Percentiles rank a stretch among this genome's conserved stretches.
Conservation (phyloP, 1,140 invertebrate species). For the Nasonia vitripennis region DNA sequence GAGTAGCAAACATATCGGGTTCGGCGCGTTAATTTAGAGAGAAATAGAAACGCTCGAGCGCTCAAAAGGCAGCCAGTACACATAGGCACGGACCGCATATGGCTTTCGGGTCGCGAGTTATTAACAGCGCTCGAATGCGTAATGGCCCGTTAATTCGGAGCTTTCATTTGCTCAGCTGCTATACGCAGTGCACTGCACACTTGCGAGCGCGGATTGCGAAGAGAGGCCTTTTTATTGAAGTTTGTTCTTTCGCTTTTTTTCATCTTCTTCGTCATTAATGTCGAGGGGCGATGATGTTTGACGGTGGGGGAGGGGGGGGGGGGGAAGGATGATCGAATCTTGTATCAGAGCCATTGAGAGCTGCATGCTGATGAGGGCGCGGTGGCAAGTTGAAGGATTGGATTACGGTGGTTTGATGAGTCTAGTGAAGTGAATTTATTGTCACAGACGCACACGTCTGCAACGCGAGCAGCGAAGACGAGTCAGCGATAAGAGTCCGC, state of each 20-base stretch:
- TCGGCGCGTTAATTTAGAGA: constrained; percentile 19
- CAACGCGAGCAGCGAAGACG: too few relatives aligned
- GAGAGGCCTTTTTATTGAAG: background rate
- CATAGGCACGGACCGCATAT: constrained; percentile 21
- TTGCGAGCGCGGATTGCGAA: constrained; percentile 38
- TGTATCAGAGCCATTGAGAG: background rate
- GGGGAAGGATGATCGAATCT: constrained; percentile 8
- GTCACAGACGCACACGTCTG: too few relatives aligned
- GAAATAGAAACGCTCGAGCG: background rate
- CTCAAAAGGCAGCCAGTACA: constrained; percentile 23
- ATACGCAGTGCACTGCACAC: constrained; percentile 45
- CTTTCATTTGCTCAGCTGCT: constrained; percentile 66
- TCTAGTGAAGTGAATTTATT: constrained; percentile 23
- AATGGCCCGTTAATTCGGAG: constrained; percentile 65
- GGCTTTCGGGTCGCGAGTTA: constrained; percentile 36
- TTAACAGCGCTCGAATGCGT: constrained; percentile 61
- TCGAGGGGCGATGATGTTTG: background rate
- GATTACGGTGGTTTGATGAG: constrained; percentile 13
- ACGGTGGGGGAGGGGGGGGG: background rate
- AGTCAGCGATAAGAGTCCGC: too few relatives aligned
- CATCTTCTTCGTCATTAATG: background rate
- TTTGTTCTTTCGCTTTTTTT: background rate
- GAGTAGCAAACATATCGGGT: constrained; percentile 33
- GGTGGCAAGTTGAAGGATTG: background rate
- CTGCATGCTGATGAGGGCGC: constrained; percentile 8